phyloP scores from a whole-genome alignment of 1,140 invertebrate species.

The Calephelis virginiensis region DNA sequence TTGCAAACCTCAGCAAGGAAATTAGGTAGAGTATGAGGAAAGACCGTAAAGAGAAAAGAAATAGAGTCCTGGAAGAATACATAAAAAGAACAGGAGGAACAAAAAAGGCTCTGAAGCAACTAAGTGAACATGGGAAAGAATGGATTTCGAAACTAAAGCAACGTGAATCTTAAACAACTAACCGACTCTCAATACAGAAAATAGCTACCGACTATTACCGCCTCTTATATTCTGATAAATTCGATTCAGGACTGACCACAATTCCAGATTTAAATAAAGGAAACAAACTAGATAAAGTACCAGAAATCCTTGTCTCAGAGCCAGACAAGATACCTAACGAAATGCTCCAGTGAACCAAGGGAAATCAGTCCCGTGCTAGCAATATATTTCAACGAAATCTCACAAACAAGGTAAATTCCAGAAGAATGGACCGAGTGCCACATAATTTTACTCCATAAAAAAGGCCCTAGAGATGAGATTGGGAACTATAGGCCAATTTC shows the following conservation, averaged over 20 bases:
- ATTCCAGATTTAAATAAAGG: conserved; percentile 3
- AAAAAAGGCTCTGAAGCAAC: conserved; percentile 31
- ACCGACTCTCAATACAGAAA: conserved; percentile 18
- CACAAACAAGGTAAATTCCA: conserved; percentile 10
- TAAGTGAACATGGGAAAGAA: conserved; percentile 27
- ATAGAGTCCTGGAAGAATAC: conserved; percentile 22
- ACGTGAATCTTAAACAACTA: conserved; percentile 24
- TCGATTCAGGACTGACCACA: conserved; percentile 17
- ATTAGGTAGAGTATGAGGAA: conserved; percentile 29
- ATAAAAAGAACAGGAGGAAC: conserved; percentile 29
- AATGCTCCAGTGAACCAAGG: conserved; percentile 17
- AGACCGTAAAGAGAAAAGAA: conserved; percentile 19
- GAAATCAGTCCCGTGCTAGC: conserved; percentile 21
- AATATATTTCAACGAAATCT: conserved; percentile 21
- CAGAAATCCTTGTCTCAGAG: conserved; percentile 26
- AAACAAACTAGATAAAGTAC: conserved; percentile 19
- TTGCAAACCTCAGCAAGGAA: conserved; percentile 30
- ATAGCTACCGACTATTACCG: conserved; percentile 31
- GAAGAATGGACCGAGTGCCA: conserved; percentile 18
- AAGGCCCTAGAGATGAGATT: conserved; percentile 24
- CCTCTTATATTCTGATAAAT: conserved; percentile 24
- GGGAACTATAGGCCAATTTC: conserved; percentile 9
- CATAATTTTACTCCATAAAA: conserved; percentile 30
- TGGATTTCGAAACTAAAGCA: no score
- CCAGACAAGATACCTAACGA: conserved; percentile 28